Evolutionary conservation across 2,797 vertebrate genomes (phyloP).

Genomic region (Mus spretus): DNA sequence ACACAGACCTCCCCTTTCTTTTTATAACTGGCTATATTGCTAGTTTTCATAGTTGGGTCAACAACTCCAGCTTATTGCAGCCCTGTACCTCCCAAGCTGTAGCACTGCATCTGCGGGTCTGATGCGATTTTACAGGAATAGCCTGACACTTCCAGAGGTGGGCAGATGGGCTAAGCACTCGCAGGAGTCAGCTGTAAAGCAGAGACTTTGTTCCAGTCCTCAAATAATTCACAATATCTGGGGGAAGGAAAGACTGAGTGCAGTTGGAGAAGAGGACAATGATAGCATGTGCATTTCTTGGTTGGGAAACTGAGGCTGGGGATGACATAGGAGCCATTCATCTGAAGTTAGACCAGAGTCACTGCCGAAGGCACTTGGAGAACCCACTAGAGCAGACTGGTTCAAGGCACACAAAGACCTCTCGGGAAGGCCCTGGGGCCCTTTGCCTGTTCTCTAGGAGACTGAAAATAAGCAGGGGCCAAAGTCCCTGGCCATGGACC

Average conservation of each 20-base stretch:
- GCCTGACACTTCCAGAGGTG: not conserved
- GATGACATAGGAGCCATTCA: not conserved
- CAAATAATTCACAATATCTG: not conserved
- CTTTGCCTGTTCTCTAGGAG: not conserved
- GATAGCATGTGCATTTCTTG: not conserved
- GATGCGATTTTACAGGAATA: not conserved
- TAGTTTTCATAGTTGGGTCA: not conserved
- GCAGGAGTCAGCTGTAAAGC: slow-evolving; percentile 12
- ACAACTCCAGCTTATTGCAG: slow-evolving; percentile 44
- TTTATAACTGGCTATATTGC: not conserved
- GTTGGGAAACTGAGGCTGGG: not conserved
- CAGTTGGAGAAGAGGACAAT: not conserved
- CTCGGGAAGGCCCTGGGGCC: not conserved
- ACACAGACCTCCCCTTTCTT: slow-evolving; percentile 32
- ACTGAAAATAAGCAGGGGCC: not conserved
- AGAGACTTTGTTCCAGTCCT: slow-evolving; percentile 4
- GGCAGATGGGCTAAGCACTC: not conserved
- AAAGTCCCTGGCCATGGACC: not conserved
- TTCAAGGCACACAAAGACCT: not conserved
- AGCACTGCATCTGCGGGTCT: not conserved
- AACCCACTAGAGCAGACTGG: not conserved
- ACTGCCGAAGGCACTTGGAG: not conserved
- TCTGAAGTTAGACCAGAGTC: not conserved
- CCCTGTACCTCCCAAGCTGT: not conserved
- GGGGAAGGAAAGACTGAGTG: not conserved